A percentile compares a stretch with the other conserved stretches of the same genome.
These are phyloP conservation scores for Shinisaurus crocodilurus DNA, from an alignment of 2,113 vertebrate species.

Conservation along the genomic window DNA sequence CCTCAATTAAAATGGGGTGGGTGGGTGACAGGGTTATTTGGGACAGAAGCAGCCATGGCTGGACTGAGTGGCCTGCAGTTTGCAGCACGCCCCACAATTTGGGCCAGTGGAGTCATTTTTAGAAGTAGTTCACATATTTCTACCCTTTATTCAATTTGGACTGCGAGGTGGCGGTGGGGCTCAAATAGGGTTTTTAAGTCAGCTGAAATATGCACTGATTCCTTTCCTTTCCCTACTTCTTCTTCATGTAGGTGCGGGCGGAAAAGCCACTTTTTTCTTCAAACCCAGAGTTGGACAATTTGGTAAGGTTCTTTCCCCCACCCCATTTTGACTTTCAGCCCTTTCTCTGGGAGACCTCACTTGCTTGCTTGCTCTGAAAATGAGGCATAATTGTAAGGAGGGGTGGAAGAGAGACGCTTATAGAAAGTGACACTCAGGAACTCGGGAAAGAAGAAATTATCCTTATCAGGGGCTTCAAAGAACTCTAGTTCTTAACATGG, in stretches of 20 bases:
- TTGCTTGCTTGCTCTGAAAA: neutral
- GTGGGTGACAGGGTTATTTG: neutral
- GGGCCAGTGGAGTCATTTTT: neutral
- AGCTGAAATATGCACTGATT: constrained; percentile 46
- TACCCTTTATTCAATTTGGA: neutral
- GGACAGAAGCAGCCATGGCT: neutral
- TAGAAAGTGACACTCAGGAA: neutral
- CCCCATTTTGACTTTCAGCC: neutral
- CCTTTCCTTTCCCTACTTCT: constrained; percentile 27
- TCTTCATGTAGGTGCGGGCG: constrained; percentile 87
- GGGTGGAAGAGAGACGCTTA: neutral
- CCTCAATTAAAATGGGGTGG: neutral
- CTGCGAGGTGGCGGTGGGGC: neutral
- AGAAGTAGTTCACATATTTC: neutral
- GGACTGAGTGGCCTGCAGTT: neutral
- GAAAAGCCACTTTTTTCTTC: constrained; percentile 99
- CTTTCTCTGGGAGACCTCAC: neutral
- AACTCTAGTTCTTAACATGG: constrained; percentile 56
- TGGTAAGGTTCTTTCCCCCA: constrained; percentile 85
- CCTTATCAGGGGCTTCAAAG: constrained; percentile 53
- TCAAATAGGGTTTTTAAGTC: neutral
- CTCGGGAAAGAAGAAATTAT: neutral
- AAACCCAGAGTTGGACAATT: constrained; percentile 99
- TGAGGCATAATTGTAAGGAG: neutral
- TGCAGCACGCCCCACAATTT: neutral